Conservation (phyloP, 1,140 invertebrate genomes). For the Drosophila arawakana region DNA sequence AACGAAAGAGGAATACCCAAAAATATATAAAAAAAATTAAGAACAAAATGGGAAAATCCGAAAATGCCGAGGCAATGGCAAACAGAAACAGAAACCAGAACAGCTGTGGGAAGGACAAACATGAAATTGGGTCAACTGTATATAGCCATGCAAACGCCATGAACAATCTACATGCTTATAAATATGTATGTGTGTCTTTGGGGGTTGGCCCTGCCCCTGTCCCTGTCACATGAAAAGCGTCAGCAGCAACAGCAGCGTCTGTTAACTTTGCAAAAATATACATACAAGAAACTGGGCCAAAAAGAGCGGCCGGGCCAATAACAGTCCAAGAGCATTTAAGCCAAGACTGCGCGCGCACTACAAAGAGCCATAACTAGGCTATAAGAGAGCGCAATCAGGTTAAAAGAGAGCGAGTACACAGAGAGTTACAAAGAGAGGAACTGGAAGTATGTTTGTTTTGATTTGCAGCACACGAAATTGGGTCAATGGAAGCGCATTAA, state of each 20-base stretch:
- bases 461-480: constrained; percentile 55
- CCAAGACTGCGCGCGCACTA: constrained; percentile 13
- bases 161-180: constrained; percentile 13
- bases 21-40: constrained; percentile 44
- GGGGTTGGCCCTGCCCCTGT: constrained; percentile 56
- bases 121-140: constrained; percentile 78
- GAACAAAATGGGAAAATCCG: background rate
- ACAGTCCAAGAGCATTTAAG: constrained; percentile 42
- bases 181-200: constrained; percentile 28
- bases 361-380: constrained; percentile 12
- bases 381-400: constrained; percentile 22
- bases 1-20: constrained; percentile 38
- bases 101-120: constrained; percentile 77
- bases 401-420: constrained; percentile 8
- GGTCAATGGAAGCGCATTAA: constrained; percentile 71
- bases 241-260: constrained; percentile 38
- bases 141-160: constrained; percentile 41
- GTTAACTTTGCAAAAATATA: constrained; percentile 54
- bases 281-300: constrained; percentile 55
- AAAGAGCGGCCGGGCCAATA: constrained; percentile 49
- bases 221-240: constrained; percentile 57
- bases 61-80: constrained; percentile 36
- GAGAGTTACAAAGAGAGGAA: constrained; percentile 15
- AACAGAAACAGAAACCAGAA: constrained; percentile 67
- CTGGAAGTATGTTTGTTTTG: constrained; percentile 60